Evolutionary conservation across 2,797 vertebrate genomes (phyloP), one percentile per base, ranked within the genome.

Genomic region (Tachyglossus aculeatus): DNA sequence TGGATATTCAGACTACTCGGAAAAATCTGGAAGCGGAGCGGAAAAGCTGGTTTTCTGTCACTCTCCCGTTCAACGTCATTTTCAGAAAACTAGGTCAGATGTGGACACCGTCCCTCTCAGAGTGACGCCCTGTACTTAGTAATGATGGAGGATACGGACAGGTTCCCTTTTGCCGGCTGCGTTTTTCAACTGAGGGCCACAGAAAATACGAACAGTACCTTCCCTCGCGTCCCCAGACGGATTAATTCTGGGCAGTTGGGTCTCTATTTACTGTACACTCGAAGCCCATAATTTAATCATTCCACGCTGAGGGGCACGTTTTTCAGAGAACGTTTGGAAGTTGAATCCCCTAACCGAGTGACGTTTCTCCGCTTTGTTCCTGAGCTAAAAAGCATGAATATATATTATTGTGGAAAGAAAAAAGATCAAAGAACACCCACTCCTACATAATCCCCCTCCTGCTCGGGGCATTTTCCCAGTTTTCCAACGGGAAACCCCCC

Each of bases 1-100:
- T 36, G 61, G 40, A 57, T 0, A 37, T 3, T 9, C 47, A 41
- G 24, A 38, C 3, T 53, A 27, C 45, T 56, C 18, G n/a, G n/a
- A 29, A 61, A 22, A 71, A 48, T 34, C 9, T 41, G 40, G 47
- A 0, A 31, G 27, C 29, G 52, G 69, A 40, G 32, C 57, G 67
- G 45, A 59, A 45, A 18, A 25, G 27, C 43, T 29, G 77, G 51
- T 43, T 80, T 78, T 58, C 10, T 25, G 55, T 41, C 45, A 22
- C 45, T 58, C 51, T 70, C 61, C n/a, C 47, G 66, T 44, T 45
- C 13, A 19, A 50, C 22, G 14, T 51, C 65, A 61, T 60, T 34
- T 14, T 14, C 22, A 71, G 27, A 68, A 62, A 84, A 71, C 15
- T 58, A 19, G 40, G 83, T 76, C 70, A 81, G 64, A 68, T 50